A percentile compares a stretch with the other conserved stretches of the same genome.
Evolutionary conservation across 1,140 invertebrate species (phyloP).

Genomic region (Nephila pilipes): DNA sequence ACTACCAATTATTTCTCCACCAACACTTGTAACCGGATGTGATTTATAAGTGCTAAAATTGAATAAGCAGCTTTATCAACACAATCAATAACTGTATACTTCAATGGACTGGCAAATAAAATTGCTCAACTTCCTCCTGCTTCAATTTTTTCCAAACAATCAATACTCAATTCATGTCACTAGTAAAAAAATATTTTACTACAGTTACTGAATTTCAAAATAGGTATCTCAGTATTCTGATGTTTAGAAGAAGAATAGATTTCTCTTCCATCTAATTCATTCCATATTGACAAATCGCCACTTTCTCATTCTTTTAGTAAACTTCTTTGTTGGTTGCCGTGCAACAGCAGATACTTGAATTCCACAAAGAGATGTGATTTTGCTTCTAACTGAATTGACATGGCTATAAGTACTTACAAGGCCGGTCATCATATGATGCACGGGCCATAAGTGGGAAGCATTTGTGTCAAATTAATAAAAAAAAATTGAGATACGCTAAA

Average conservation of each 20-base stretch:
- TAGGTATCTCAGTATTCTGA: constrained; percentile 89
- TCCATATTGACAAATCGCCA: constrained; percentile 92
- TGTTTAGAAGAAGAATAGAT: constrained; percentile 89
- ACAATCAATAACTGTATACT: constrained; percentile 89
- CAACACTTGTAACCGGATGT: too few species aligned
- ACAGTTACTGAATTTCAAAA: constrained; percentile 88
- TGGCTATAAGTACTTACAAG: constrained; percentile 93
- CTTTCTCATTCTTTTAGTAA: constrained; percentile 94
- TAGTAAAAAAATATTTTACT: constrained; percentile 91
- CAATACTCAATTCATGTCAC: constrained; percentile 90
- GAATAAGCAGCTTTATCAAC: too few species aligned
- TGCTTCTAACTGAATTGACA: constrained; percentile 90
- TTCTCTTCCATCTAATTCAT: constrained; percentile 86
- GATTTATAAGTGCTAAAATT: too few species aligned
- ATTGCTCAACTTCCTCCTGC: constrained; percentile 89
- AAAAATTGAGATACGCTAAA: too few species aligned
- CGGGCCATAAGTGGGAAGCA: constrained; percentile 90
- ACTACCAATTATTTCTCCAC: too few species aligned
- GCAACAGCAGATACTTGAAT: constrained; percentile 89
- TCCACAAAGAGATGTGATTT: constrained; percentile 87
- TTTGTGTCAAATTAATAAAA: constrained; percentile 87
- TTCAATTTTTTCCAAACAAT: constrained; percentile 94
- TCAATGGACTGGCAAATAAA: constrained; percentile 91
- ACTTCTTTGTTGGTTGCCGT: constrained; percentile 94
- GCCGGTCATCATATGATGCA: constrained; percentile 91